Evolutionary conservation across 1,140 invertebrate genomes (phyloP).

Genomic region (Neodiprion lecontei): DNA sequence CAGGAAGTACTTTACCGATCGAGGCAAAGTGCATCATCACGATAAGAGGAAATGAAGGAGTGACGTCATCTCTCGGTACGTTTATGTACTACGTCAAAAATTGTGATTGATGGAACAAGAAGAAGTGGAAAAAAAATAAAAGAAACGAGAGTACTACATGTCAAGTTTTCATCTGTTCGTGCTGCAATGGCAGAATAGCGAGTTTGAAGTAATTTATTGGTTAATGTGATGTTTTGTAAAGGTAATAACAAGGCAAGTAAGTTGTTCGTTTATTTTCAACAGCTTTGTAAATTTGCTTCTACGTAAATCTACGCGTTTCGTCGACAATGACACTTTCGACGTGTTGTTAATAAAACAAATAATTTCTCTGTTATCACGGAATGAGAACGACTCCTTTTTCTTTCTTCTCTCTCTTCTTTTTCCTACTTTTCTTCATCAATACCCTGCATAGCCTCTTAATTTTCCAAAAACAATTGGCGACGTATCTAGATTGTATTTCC

Average conservation of each 20-base stretch:
- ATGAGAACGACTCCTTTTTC: background rate
- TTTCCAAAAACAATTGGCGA: no score
- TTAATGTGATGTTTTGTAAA: slow-evolving; percentile 60
- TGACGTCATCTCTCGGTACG: background rate
- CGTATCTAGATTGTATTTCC: no score
- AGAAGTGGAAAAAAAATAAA: background rate
- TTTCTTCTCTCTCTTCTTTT: background rate
- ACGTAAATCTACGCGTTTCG: background rate
- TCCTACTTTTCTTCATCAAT: background rate
- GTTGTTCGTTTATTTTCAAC: slow-evolving; percentile 13
- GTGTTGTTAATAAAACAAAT: background rate
- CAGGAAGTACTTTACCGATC: no score
- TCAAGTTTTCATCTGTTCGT: slow-evolving; percentile 9
- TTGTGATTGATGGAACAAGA: background rate
- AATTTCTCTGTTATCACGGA: background rate
- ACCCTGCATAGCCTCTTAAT: background rate
- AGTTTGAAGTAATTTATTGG: slow-evolving; percentile 40
- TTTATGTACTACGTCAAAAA: background rate
- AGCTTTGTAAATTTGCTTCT: background rate
- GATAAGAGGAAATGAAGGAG: background rate
- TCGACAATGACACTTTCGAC: background rate
- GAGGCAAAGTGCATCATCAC: no score
- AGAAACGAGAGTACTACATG: slow-evolving; percentile 2
- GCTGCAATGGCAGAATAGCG: slow-evolving; percentile 17
- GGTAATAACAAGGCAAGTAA: slow-evolving; percentile 55